Percentiles rank a stretch among this genome's conserved stretches.
These are phyloP conservation scores for Druceiella hillmani DNA, from an alignment of 2,888 invertebrate genomes.

Conservation along the genomic window DNA sequence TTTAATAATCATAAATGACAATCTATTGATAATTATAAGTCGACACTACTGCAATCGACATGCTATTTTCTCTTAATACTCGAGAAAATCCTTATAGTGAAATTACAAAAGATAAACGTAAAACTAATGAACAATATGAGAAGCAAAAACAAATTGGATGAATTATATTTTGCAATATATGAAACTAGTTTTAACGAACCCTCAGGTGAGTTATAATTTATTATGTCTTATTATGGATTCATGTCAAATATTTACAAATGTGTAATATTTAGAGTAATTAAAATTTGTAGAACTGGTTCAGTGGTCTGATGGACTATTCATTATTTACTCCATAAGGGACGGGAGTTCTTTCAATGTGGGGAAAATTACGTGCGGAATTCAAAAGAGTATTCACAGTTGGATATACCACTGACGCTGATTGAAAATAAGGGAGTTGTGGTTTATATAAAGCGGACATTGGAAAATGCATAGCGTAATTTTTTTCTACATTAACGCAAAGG, in stretches of 20 bases:
- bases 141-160: no score
- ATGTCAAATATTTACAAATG: not conserved
- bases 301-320: conserved; percentile 86
- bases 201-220: not conserved
- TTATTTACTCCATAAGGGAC: conserved; percentile 89
- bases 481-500: no score
- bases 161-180: no score
- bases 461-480: no score
- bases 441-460: conserved; percentile 70
- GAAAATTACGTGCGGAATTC: conserved; percentile 75
- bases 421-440: conserved; percentile 91
- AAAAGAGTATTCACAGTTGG: conserved; percentile 62
- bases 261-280: conserved; percentile 55
- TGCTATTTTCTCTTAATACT: no score
- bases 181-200: no score
- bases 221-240: conserved; percentile 1
- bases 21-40: no score
- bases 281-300: conserved; percentile 71
- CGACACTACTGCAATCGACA: no score
- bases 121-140: no score
- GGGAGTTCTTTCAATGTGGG: conserved; percentile 76
- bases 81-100: no score
- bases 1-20: no score
- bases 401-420: conserved; percentile 77
- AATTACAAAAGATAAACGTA: no score